These are phyloP conservation scores for Stegastes partitus DNA, from an alignment of 2,113 vertebrate species.

Conservation along the genomic window DNA sequence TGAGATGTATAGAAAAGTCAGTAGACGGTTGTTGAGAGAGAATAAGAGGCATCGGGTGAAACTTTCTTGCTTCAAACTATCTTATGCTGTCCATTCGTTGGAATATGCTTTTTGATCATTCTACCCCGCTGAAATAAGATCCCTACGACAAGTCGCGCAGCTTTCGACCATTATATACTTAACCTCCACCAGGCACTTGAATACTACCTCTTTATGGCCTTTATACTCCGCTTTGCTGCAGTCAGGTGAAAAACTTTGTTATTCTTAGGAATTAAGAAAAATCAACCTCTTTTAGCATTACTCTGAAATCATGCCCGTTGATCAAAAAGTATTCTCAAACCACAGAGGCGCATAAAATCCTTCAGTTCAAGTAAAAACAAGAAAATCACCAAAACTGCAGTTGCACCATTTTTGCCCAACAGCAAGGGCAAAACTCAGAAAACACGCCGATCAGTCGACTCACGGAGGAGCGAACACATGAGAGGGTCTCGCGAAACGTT, in stretches of 20 bases:
- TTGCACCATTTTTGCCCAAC: slow-evolving; percentile 42
- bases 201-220: slow-evolving; percentile 74
- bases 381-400: slow-evolving; percentile 49
- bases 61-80: slow-evolving; percentile 54
- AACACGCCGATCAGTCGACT: slow-evolving; percentile 29
- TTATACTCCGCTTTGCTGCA: slow-evolving; percentile 48
- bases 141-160: slow-evolving; percentile 28
- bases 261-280: slow-evolving; percentile 43
- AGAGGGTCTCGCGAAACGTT: slow-evolving; percentile 52
- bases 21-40: slow-evolving; percentile 54
- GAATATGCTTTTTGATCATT: slow-evolving; percentile 42
- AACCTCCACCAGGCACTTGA: slow-evolving; percentile 85
- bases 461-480: slow-evolving; percentile 39
- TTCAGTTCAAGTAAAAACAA: slow-evolving; percentile 68
- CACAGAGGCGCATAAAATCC: slow-evolving; percentile 56
- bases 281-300: slow-evolving; percentile 48
- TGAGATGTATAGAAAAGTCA: slow-evolving; percentile 71
- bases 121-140: slow-evolving; percentile 32
- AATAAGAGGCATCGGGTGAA: slow-evolving; percentile 75
- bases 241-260: slow-evolving; percentile 44
- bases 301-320: slow-evolving; percentile 32
- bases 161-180: slow-evolving; percentile 48
- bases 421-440: slow-evolving; percentile 29
- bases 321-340: slow-evolving; percentile 47
- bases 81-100: slow-evolving; percentile 34